phyloP scores from a whole-genome alignment of 1,140 invertebrate species.

The Heliconius congener region DNA sequence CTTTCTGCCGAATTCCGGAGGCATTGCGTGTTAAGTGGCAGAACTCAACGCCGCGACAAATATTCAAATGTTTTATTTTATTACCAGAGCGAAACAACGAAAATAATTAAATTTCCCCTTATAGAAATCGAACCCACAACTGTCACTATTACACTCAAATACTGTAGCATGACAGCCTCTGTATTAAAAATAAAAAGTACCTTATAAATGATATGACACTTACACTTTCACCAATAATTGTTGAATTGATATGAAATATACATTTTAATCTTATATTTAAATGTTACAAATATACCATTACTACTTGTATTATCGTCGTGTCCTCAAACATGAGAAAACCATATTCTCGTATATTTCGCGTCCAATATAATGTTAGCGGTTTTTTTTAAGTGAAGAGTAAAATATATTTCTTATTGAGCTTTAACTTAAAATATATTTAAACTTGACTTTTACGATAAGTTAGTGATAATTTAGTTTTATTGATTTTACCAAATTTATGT shows the following conservation, averaged over 20 bases:
- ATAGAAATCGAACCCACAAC: too few species aligned
- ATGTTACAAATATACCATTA: not conserved
- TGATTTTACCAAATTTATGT: not conserved
- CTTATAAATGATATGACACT: too few species aligned
- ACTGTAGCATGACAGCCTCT: too few species aligned
- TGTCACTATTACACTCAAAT: too few species aligned
- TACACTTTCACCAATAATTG: too few species aligned
- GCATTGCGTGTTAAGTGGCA: too few species aligned
- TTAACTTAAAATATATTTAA: not conserved
- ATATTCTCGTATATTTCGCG: not conserved
- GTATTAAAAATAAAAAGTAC: too few species aligned
- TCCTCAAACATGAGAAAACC: not conserved
- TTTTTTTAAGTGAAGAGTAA: slow-evolving; percentile 6
- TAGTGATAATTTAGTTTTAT: slow-evolving; percentile 1
- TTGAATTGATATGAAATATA: not conserved
- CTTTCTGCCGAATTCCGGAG: too few species aligned
- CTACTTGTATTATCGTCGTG: slow-evolving; percentile 5
- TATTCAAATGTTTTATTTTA: too few species aligned
- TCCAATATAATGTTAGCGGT: slow-evolving; percentile 16
- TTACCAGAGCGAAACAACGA: too few species aligned
- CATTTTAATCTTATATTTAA: not conserved
- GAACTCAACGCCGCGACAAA: too few species aligned
- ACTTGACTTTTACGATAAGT: not conserved
- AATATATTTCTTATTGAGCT: slow-evolving; percentile 10
- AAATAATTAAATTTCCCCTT: too few species aligned